Evolutionary conservation across 2,888 invertebrate genomes (phyloP), one percentile per base, ranked within the genome.

Genomic region (Ceramica pisi): DNA sequence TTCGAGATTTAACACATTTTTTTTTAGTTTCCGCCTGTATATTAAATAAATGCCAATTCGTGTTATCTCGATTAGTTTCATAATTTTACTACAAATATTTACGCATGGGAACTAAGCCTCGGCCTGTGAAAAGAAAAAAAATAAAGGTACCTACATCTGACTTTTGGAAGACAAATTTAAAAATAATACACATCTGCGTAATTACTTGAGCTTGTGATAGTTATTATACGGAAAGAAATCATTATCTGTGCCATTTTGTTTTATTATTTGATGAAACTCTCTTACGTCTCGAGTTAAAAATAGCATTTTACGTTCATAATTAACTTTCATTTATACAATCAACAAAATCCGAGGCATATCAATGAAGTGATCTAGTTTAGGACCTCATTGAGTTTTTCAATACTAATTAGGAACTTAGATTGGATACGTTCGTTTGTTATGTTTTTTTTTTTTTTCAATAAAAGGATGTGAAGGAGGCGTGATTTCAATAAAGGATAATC

Each of bases 101-200:
- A 63, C 62, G 57, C 51, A 61, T 75, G 71, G 44, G 50, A 41
- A 21, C 16, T 61, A 14, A 44, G 50, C 23, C 14, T 41, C 4
- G 0, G 23, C n/a, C 1, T 16, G 10, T 31, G 23, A 46, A 23
- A 61, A 44, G n/a, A 2, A 60, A 41, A 5, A 48, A 12, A n/a
- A 31, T 6, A 31, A n/a, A n/a, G n/a, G n/a, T n/a, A n/a, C n/a
- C n/a, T 7, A 23, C 5, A 5, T 8, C 8, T 8, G 3, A 6
- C 5, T 56, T 38, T 19, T 44, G 1, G 5, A 44, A 41, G 10
- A 21, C n/a, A n/a, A n/a, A n/a, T n/a, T n/a, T n/a, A n/a, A n/a
- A n/a, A n/a, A n/a, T n/a, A n/a, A n/a, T n/a, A n/a, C n/a, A n/a
- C n/a, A n/a, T n/a, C n/a, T n/a, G n/a, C n/a, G n/a, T n/a, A 9